Evolutionary conservation across 2,113 vertebrate genomes (phyloP).

Genomic region (Panthera leo): DNA sequence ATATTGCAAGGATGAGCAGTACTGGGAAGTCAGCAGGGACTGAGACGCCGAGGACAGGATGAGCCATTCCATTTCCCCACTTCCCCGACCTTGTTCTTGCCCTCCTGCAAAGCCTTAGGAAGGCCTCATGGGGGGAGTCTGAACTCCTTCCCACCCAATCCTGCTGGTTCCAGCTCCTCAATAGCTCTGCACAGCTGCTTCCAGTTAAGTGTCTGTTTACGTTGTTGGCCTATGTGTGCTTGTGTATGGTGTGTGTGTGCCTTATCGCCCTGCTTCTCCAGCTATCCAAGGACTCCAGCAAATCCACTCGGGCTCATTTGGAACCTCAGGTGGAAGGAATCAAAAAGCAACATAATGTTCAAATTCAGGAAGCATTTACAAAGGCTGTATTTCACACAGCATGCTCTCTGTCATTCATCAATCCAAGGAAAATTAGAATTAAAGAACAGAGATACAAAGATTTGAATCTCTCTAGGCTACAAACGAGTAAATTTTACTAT

Average conservation of each 20-base stretch:
- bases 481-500: background rate
- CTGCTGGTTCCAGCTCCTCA: constrained; percentile 46
- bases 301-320: constrained; percentile 16
- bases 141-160: constrained; percentile 56
- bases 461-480: background rate
- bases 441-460: background rate
- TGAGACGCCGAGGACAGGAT: background rate
- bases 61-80: constrained; percentile 28
- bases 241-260: background rate
- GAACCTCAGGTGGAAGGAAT: constrained; percentile 39
- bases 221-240: constrained; percentile 12
- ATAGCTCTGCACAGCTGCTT: constrained; percentile 64
- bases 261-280: background rate
- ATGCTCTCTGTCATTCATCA: background rate
- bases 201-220: constrained; percentile 57
- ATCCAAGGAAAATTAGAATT: background rate
- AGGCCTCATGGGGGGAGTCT: constrained; percentile 44
- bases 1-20: constrained; percentile 40
- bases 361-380: constrained; percentile 48
- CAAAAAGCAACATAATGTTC: constrained; percentile 10
- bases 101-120: constrained; percentile 58
- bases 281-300: background rate
- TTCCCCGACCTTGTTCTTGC: constrained; percentile 55
- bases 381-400: constrained; percentile 38
- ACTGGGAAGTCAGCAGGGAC: constrained; percentile 18